Conservation (phyloP, 2,797 vertebrate genomes). For the Furcifer pardalis region DNA sequence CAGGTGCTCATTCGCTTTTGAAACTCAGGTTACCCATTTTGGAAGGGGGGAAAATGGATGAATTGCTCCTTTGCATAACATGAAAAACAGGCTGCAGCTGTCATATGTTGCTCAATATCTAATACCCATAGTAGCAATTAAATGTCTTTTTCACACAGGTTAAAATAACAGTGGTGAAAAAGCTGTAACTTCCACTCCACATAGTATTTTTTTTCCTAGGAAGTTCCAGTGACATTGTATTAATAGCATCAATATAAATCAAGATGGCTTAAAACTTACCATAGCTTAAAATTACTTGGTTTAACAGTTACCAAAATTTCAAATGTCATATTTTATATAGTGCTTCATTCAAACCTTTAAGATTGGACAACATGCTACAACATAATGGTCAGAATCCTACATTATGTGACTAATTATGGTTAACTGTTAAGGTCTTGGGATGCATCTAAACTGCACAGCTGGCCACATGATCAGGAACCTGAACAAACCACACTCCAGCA, state of each 20-base stretch:
- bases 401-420: no score
- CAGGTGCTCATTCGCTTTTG: slow-evolving; percentile 38
- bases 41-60: background rate
- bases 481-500: no score
- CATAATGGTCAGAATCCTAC: no score
- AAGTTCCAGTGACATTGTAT: slow-evolving; percentile 4
- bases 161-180: slow-evolving; percentile 16
- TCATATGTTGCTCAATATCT: slow-evolving; percentile 23
- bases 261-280: background rate
- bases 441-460: no score
- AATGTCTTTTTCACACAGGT: background rate
- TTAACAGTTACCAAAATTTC: no score
- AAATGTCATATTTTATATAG: no score
- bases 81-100: slow-evolving; percentile 44
- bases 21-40: slow-evolving; percentile 32
- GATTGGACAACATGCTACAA: no score
- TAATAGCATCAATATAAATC: background rate
- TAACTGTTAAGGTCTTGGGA: no score
- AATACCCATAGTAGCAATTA: slow-evolving; percentile 37
- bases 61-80: slow-evolving; percentile 32
- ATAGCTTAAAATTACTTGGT: no score
- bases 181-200: background rate
- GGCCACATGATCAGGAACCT: no score
- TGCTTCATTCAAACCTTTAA: no score
- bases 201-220: slow-evolving; percentile 27